A percentile compares a stretch with the other conserved stretches of the same genome.
phyloP scores from a whole-genome alignment of 2,113 vertebrate genomes.

The Odobenus rosmarus region DNA sequence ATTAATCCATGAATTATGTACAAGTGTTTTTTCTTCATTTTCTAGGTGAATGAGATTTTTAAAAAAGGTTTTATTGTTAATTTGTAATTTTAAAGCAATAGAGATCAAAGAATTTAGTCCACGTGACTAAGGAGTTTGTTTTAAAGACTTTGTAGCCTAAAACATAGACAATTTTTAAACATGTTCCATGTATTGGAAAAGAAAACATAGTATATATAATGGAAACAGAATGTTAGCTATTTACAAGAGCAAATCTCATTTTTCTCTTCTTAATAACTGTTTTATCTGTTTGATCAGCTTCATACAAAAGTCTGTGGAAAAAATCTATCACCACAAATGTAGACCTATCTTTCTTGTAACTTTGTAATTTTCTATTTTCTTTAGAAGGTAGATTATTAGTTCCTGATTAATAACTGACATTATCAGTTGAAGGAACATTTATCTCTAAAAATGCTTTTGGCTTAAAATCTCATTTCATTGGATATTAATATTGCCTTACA shows the following conservation, averaged over 20 bases:
- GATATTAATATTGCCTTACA: slow-evolving; percentile 6
- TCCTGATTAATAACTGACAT: neutral
- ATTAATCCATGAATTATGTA: neutral
- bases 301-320: neutral
- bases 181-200: neutral
- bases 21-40: neutral
- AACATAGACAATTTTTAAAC: slow-evolving; percentile 5
- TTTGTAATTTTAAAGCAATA: slow-evolving; percentile 28
- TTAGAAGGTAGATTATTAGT: neutral
- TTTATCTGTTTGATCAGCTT: slow-evolving; percentile 30
- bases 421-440: neutral
- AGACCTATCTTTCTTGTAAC: neutral
- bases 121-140: neutral
- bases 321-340: neutral
- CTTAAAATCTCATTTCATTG: slow-evolving; percentile 8
- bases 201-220: neutral
- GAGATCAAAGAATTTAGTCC: neutral
- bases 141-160: slow-evolving; percentile 1
- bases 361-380: slow-evolving; percentile 33
- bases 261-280: neutral
- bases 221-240: neutral
- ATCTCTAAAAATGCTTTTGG: slow-evolving; percentile 23
- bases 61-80: neutral
- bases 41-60: neutral
- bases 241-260: neutral